phyloP scores from a whole-genome alignment of 2,888 invertebrate genomes.

The Lathronympha strigana region DNA sequence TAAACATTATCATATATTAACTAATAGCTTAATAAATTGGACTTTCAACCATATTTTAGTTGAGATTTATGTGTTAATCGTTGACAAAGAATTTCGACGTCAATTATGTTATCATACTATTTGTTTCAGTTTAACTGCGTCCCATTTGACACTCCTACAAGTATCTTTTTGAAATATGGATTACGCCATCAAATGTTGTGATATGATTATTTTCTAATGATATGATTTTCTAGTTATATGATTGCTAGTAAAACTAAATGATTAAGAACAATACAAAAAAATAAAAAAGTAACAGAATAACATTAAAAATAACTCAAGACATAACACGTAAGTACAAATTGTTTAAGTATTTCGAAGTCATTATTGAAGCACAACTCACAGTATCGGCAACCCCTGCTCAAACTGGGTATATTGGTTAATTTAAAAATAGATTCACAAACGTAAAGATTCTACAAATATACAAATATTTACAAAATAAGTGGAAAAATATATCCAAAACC shows the following conservation, averaged over 20 bases:
- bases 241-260: constrained; percentile 44
- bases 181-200: background rate
- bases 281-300: constrained; percentile 50
- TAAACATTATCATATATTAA: constrained; percentile 10
- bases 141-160: background rate
- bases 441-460: constrained; percentile 77
- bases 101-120: background rate
- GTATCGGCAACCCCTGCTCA: background rate
- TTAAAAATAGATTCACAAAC: constrained; percentile 70
- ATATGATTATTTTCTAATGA: constrained; percentile 25
- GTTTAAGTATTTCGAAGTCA: constrained; percentile 38
- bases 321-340: constrained; percentile 51
- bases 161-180: no score
- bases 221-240: constrained; percentile 23
- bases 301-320: constrained; percentile 48
- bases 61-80: background rate
- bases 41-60: background rate
- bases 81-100: constrained; percentile 8
- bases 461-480: constrained; percentile 78
- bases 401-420: constrained; percentile 30
- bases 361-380: constrained; percentile 25
- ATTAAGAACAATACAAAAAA: constrained; percentile 45
- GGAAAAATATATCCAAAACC: constrained; percentile 72
- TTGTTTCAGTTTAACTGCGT: background rate
- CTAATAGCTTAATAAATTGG: constrained; percentile 11